phyloP scores from a whole-genome alignment of 2,888 invertebrate genomes.

The Temnothorax rugatulus region DNA sequence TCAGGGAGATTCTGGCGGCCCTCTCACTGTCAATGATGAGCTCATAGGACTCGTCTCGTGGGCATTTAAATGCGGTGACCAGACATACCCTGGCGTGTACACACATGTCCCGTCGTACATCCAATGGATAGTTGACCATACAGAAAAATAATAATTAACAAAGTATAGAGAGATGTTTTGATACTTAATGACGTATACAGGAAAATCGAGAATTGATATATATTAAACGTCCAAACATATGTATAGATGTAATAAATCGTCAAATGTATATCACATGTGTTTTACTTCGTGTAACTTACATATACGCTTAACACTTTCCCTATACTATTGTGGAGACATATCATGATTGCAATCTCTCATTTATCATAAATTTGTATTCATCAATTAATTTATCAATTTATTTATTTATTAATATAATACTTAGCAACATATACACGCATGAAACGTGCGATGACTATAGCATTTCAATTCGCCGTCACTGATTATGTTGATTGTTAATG shows the following conservation, averaged over 20 bases:
- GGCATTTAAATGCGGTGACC: slow-evolving; percentile 71
- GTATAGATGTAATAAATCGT: no score
- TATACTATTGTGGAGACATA: not conserved
- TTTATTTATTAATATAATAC: not conserved
- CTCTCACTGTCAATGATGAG: slow-evolving; percentile 75
- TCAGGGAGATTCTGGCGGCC: slow-evolving; percentile 81
- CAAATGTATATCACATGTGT: slow-evolving; percentile 6
- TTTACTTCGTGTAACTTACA: not conserved
- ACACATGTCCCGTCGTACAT: slow-evolving; percentile 75
- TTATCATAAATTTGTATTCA: not conserved
- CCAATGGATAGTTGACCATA: slow-evolving; percentile 73
- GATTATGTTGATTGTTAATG: slow-evolving; percentile 15
- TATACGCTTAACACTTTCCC: not conserved
- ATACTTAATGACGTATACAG: not conserved
- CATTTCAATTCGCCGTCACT: not conserved
- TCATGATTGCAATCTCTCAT: not conserved
- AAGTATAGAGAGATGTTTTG: slow-evolving; percentile 4
- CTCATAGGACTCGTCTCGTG: slow-evolving; percentile 79
- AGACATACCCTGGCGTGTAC: slow-evolving; percentile 75
- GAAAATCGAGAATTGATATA: not conserved
- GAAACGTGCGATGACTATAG: not conserved
- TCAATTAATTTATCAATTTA: slow-evolving; percentile 2
- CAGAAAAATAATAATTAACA: slow-evolving; percentile 39
- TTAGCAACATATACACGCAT: not conserved
- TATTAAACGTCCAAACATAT: not conserved